A percentile compares a stretch with the other conserved stretches of the same genome.
Evolutionary conservation across 2,113 vertebrate genomes (phyloP).

Genomic region (Acinonyx jubatus): DNA sequence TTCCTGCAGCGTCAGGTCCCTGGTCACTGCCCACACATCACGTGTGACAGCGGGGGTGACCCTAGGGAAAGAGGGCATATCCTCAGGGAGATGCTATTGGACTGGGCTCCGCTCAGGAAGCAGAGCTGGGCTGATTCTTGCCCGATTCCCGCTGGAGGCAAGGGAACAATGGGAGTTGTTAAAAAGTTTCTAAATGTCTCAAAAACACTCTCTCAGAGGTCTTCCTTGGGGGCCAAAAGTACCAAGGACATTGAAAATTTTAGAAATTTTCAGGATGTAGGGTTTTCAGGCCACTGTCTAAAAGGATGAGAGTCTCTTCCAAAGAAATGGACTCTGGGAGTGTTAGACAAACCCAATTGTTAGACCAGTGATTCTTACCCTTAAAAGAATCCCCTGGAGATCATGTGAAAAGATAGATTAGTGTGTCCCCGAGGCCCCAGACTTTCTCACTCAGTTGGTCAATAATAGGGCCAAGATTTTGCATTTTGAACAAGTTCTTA

Average conservation of each 20-base stretch:
- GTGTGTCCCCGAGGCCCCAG: background rate
- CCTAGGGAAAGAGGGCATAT: background rate
- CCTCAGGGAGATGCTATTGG: background rate
- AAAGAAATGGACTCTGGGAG: background rate
- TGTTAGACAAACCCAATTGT: background rate
- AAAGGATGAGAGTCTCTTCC: background rate
- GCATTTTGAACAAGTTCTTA: background rate
- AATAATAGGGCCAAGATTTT: background rate
- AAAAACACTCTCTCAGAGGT: background rate
- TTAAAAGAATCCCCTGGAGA: background rate
- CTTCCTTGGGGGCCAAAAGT: background rate
- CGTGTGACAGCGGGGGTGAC: background rate
- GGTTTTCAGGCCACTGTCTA: background rate
- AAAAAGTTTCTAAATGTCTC: conserved; percentile 59
- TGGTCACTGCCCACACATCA: background rate
- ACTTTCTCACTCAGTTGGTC: background rate
- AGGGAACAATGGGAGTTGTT: conserved; percentile 65
- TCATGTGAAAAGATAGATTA: background rate
- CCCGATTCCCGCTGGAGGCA: background rate
- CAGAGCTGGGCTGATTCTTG: background rate
- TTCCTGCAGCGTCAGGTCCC: background rate
- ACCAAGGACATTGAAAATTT: background rate
- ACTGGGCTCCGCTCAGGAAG: background rate
- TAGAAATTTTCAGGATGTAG: background rate
- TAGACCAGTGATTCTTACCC: background rate